phyloP scores from a whole-genome alignment of 2,113 vertebrate species.

The Clarias magur region DNA sequence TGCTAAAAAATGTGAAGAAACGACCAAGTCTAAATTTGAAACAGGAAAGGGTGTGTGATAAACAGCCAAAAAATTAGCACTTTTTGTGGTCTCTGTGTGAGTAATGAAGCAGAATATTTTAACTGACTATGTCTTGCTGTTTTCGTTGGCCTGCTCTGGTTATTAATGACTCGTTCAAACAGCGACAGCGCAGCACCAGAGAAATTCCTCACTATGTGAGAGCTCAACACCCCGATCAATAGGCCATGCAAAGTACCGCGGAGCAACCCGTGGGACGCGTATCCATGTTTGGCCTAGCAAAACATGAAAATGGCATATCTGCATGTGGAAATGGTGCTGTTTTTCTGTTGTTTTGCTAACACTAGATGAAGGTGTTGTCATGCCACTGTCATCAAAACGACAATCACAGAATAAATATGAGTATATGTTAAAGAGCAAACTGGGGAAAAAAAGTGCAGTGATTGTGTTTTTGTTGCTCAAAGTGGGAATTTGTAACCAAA shows the following conservation, averaged over 20 bases:
- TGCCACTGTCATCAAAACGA: background rate
- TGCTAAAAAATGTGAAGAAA: constrained; percentile 5
- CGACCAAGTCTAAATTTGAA: background rate
- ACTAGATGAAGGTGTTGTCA: background rate
- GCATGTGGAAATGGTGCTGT: background rate
- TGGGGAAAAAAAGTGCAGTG: no score
- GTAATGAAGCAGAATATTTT: constrained; percentile 28
- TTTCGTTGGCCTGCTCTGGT: constrained; percentile 13
- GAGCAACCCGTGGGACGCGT: background rate
- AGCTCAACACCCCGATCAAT: constrained; percentile 21
- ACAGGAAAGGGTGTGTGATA: background rate
- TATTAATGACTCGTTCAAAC: constrained; percentile 31
- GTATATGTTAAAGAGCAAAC: background rate
- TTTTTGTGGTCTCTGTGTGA: constrained; percentile 19
- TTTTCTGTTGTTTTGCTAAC: constrained; percentile 6
- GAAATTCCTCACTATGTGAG: constrained; percentile 5
- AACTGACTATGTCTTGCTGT: constrained; percentile 19
- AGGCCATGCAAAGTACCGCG: constrained; percentile 14
- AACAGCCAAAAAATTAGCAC: constrained; percentile 24
- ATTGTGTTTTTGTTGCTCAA: background rate
- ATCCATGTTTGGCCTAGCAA: background rate
- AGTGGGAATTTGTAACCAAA: background rate
- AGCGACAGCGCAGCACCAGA: constrained; percentile 9
- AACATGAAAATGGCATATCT: background rate
- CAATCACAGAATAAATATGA: background rate